These are phyloP conservation scores for Malurus elegans DNA, from an alignment of 2,113 vertebrate genomes.

Conservation along the genomic window DNA sequence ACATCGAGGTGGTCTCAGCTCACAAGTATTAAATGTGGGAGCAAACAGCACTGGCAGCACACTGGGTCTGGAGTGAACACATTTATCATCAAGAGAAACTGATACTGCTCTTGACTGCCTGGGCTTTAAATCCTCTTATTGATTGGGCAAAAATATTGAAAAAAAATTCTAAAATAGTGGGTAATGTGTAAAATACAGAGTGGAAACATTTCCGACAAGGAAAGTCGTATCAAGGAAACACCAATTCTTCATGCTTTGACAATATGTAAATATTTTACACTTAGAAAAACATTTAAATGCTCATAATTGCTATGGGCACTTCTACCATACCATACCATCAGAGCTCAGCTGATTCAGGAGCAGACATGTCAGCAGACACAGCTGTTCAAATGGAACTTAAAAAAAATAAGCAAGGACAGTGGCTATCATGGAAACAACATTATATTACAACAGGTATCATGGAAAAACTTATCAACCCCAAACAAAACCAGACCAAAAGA, in stretches of 20 bases:
- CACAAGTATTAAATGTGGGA: background rate
- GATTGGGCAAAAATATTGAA: background rate
- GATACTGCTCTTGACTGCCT: background rate
- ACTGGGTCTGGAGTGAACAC: background rate
- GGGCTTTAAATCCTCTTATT: background rate
- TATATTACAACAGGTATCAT: background rate
- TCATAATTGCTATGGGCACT: background rate
- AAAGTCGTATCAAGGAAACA: background rate
- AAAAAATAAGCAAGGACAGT: background rate
- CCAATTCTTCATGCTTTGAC: background rate
- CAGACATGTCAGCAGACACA: fast-evolving
- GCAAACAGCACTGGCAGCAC: background rate
- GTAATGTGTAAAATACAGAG: background rate
- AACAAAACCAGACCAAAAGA: background rate
- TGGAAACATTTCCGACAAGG: background rate
- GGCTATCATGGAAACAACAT: background rate
- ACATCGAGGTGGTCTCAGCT: background rate
- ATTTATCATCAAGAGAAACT: background rate
- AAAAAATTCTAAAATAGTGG: background rate
- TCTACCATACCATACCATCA: background rate
- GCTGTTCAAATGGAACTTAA: background rate
- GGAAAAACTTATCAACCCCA: background rate
- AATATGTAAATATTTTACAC: background rate
- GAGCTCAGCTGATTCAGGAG: background rate
- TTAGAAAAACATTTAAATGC: background rate